These are phyloP conservation scores for Rhea americana DNA, from an alignment of 2,113 vertebrate species.

Conservation along the genomic window DNA sequence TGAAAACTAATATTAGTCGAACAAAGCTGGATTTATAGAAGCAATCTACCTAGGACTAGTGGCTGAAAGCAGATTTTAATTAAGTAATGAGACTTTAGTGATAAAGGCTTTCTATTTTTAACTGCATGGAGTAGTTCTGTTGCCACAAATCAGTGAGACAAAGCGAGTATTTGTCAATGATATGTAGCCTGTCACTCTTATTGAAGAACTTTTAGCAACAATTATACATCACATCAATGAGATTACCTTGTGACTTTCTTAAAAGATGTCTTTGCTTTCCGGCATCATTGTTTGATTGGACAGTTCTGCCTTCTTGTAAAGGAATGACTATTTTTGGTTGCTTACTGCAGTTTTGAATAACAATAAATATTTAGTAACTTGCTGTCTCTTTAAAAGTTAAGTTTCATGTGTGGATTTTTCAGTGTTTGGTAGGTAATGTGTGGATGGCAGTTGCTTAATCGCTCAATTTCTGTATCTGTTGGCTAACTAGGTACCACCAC, in stretches of 20 bases:
- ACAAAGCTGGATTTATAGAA: conserved; percentile 1
- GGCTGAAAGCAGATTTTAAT: conserved; percentile 18
- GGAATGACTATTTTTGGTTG: not conserved
- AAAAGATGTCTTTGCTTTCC: accelerated
- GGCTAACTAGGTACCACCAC: not conserved
- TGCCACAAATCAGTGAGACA: not conserved
- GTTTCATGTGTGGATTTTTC: not conserved
- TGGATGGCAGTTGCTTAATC: not conserved
- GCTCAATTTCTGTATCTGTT: not conserved
- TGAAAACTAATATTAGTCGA: conserved; percentile 5
- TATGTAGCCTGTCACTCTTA: not conserved
- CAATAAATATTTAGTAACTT: not conserved
- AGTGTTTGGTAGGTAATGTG: not conserved
- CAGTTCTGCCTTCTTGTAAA: not conserved
- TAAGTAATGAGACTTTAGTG: not conserved
- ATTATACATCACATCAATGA: not conserved
- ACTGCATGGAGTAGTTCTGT: not conserved
- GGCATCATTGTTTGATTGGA: not conserved
- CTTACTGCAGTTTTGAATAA: not conserved
- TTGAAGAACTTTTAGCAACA: not conserved
- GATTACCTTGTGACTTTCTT: not conserved
- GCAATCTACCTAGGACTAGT: not conserved
- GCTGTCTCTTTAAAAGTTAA: too few species aligned
- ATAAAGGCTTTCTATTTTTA: not conserved
- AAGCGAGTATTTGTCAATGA: not conserved